Base-by-base conservation (phyloP, 2,797 vertebrate species). In the Triplophysa bombifrons region DNA sequence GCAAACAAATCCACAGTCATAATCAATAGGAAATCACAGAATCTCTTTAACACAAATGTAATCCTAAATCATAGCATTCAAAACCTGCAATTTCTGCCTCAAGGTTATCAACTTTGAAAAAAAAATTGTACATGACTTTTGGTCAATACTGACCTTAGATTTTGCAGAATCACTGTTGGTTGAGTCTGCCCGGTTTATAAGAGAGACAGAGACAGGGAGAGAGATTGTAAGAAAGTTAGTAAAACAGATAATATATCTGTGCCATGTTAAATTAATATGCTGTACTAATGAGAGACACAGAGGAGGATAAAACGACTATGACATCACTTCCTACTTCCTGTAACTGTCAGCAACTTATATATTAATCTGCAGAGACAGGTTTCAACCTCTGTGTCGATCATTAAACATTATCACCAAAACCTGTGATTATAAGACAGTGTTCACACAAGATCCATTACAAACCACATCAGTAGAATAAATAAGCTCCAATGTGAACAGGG, bases 111-210 rank as follows among this genome's bases (percentile, higher is more conserved):
- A 20, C 17, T 2, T 41, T 25, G 10, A 16, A 38, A 48, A 61
- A 58, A 48, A 3, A 55, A 48, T 51, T 22, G 63, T 48, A 60
- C 11, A 81, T 0, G 16, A 34, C 56, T 14, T 44, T 50, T 58
- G 55, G 55, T 72, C 67, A 77, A 61, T 67, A 3, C 92, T 93
- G 92, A 97, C 97, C 97, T 98, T 98, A 25, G 95, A 95, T 93
- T 96, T 98, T 80, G 95, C 92, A 55, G 97, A 96, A 90, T 96
- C 95, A 92, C 96, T 96, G 93, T 95, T 96, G 91, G 95, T 95
- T 53, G 94, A 95, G 93, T 97, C 96, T 98, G 93, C 22, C 85
- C 84, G 44, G 75, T 90, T 9, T 76, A 66, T 89, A 79, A 84
- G 27, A 74, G 41, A 16, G 44, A 74, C 71, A 61, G 64, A 60